phyloP scores from a whole-genome alignment of 2,113 vertebrate genomes.

The Alaudala cheleensis region DNA sequence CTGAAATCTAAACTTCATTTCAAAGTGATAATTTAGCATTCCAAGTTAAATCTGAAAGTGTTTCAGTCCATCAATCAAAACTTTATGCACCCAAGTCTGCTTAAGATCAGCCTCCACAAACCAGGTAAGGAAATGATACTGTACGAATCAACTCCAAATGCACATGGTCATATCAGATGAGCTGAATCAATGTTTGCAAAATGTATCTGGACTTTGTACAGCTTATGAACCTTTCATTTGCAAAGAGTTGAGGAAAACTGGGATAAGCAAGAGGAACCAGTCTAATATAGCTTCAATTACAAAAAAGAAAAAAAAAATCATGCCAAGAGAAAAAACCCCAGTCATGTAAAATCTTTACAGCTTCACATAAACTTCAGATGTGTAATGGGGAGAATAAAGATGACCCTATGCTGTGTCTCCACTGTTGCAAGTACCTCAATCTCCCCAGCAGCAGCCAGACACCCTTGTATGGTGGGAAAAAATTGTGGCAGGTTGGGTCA shows the following conservation, averaged over 20 bases:
- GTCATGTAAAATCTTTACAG: neutral
- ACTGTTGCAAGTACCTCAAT: neutral
- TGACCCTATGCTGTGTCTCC: neutral
- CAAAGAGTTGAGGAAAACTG: neutral
- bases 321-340: neutral
- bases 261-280: neutral
- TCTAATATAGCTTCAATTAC: neutral
- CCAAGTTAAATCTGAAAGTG: neutral
- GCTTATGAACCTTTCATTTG: neutral
- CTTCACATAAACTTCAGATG: neutral
- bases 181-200: neutral
- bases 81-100: neutral
- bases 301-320: neutral
- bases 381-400: neutral
- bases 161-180: neutral
- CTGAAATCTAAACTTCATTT: neutral
- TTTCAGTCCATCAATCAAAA: neutral
- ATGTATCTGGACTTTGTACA: neutral
- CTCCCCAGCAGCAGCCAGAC: neutral
- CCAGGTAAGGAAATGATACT: neutral
- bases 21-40: neutral
- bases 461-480: neutral
- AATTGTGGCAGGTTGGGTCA: neutral
- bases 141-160: neutral
- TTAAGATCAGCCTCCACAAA: neutral